Evolutionary conservation across 2,797 vertebrate genomes (phyloP).

Genomic region (Anas flavirostris): DNA sequence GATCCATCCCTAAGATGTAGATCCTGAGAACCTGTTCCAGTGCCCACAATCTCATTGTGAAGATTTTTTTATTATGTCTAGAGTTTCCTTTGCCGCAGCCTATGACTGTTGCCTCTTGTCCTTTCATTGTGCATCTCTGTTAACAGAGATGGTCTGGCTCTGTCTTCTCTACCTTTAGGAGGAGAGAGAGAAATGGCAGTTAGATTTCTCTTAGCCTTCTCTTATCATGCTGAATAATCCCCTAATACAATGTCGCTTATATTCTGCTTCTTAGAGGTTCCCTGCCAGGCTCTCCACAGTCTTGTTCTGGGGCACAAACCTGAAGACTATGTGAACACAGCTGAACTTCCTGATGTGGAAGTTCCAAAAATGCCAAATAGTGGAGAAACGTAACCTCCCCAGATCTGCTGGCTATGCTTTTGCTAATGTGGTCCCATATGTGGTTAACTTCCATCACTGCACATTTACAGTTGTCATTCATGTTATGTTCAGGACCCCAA

Average conservation of each 20-base stretch:
- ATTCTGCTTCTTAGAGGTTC: background rate
- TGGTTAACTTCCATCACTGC: background rate
- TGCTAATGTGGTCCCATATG: background rate
- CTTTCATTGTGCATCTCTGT: background rate
- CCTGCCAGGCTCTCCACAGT: background rate
- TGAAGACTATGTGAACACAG: background rate
- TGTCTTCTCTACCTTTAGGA: background rate
- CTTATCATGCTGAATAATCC: background rate
- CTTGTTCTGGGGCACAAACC: background rate
- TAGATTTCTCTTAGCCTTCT: background rate
- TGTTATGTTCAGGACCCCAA: background rate
- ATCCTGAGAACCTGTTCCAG: background rate
- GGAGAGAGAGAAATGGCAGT: background rate
- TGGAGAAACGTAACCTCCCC: background rate
- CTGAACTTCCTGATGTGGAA: background rate
- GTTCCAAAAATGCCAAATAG: background rate
- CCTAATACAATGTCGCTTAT: background rate
- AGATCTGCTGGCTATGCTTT: rapidly evolving
- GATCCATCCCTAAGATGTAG: rapidly evolving
- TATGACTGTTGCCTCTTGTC: background rate
- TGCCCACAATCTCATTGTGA: background rate
- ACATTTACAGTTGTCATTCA: background rate
- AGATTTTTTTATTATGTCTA: background rate
- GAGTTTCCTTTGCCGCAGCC: background rate
- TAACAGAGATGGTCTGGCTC: background rate